Evolutionary conservation across 2,888 invertebrate species (phyloP), one percentile per base, ranked within the genome.

Genomic region (Oscheius sp.): DNA sequence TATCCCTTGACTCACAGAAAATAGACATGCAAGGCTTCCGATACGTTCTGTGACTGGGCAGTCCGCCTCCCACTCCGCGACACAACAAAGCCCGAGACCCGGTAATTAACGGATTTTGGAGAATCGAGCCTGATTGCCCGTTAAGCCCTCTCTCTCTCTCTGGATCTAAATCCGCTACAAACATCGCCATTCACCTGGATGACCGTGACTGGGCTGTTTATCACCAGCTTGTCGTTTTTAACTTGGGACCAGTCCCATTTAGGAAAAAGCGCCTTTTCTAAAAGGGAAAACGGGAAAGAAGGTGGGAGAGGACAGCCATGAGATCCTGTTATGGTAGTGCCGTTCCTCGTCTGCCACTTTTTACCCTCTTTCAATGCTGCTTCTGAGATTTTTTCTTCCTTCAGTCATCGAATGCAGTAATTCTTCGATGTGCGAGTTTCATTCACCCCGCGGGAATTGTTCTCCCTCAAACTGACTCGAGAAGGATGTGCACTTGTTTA

Each of bases 51-150:
- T 0, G 3, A n/a, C n/a, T 27, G 5, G 35, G 35, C 5, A 6
- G 35, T 9, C 35, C 5, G 35, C 5, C 5, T 35, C n/a, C n/a
- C 35, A 35, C 35, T 35, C 35, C 35, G 35, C 3, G 5, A 35
- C n/a, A 35, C 35, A 35, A 35, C 35, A 35, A 35, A 35, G 35
- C 35, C 35, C 3, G 35, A 35, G 35, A 35, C 5, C 45, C 66
- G 52, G 66, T 66, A 66, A 66, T 66, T 66, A 66, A 29, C 49
- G 66, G 66, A 66, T 66, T 43, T 43, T 23, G 35, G 63, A 49
- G 66, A 66, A 66, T 52, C 53, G 66, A 52, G 52, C 66, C 66
- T 66, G 52, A 66, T 66, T 66, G 66, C 45, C 21, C 61, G 23
- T 43, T 61, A 61, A 61, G 41, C 27, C 58, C 23, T n/a, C n/a